Evolutionary conservation across 2,113 vertebrate genomes (phyloP), one percentile per base, ranked within the genome.

Genomic region (Euleptes europaea): DNA sequence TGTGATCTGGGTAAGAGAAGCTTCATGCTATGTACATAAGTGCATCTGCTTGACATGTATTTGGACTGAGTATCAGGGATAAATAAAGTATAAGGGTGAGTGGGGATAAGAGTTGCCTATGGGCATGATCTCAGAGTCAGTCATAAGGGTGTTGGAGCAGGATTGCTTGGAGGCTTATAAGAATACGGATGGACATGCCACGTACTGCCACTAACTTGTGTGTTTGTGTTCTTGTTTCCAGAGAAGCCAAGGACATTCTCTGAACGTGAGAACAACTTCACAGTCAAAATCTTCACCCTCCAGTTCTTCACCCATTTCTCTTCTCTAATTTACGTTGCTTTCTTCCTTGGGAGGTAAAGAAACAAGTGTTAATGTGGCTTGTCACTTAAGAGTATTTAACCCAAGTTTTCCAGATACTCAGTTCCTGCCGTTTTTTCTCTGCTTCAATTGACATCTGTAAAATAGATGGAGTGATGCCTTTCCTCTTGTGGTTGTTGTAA

Each of bases 271-370:
- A 97, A 96, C 79, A 98, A 85, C 94, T 98, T 98, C 91, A 98
- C 97, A 0, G n/a, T 98, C 74, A 98, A 98, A 96, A 96, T 98
- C 95, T 98, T 99, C 95, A 98, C 95, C 21, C 97, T 99, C 95
- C 98, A 99, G 93, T 99, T 99, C 95, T 98, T 99, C 66, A 97
- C 97, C 0, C 94, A 99, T 86, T 99, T 99, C 93, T 99, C 98
- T 1, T 99, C 98, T 0, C 97, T 99, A 49, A 95, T 99, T 93
- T 99, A 99, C 81, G 92, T 98, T 0, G 98, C 98, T 77, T 99
- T 99, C 92, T 98, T 99, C 92, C 94, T 99, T 85, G 98, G 98
- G 91, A 97, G 98, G 98, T 99, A 96, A 92, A 89, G 14, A 63
- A n/a, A 28, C 38, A 85, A 78, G 35, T 72, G 60, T 5, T n/a